Conservation (phyloP, 2,888 invertebrate species). For the Alloscopus bannaensis region DNA sequence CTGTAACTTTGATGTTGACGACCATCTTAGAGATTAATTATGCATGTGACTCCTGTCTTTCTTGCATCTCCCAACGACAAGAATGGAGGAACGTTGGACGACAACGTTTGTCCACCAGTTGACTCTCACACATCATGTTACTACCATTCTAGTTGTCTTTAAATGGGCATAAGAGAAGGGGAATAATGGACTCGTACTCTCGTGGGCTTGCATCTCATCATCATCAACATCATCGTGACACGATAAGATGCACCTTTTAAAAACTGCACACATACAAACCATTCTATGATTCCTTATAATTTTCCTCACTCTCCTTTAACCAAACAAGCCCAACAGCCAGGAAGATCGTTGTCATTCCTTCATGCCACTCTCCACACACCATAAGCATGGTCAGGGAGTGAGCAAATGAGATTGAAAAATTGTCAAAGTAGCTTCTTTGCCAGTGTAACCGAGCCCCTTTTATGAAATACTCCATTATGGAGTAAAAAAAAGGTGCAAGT, state of each 20-base stretch:
- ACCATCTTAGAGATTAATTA: slow-evolving; percentile 15
- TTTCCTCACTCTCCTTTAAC: too few species aligned
- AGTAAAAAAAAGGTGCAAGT: slow-evolving; percentile 6
- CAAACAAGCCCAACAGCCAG: background rate
- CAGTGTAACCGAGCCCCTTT: too few species aligned
- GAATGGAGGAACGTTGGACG: background rate
- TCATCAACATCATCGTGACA: too few species aligned
- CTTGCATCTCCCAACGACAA: slow-evolving; percentile 5
- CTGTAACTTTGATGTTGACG: slow-evolving; percentile 8
- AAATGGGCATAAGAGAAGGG: slow-evolving; percentile 64
- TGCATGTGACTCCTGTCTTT: background rate
- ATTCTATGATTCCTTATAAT: too few species aligned
- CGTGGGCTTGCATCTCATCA: slow-evolving; percentile 50
- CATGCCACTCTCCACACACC: background rate
- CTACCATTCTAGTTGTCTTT: slow-evolving; percentile 36
- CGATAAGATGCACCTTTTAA: slow-evolving; percentile 34
- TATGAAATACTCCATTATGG: too few species aligned
- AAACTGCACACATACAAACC: slow-evolving; percentile 21
- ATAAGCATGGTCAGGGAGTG: too few species aligned
- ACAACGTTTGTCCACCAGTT: background rate
- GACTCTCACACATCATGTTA: slow-evolving; percentile 9
- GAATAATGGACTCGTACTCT: slow-evolving; percentile 49
- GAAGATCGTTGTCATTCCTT: background rate
- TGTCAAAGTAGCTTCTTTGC: too few species aligned
- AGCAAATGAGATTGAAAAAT: too few species aligned